Base-by-base conservation (phyloP, 2,888 invertebrate species). In the Teinopalpus imperialis region DNA sequence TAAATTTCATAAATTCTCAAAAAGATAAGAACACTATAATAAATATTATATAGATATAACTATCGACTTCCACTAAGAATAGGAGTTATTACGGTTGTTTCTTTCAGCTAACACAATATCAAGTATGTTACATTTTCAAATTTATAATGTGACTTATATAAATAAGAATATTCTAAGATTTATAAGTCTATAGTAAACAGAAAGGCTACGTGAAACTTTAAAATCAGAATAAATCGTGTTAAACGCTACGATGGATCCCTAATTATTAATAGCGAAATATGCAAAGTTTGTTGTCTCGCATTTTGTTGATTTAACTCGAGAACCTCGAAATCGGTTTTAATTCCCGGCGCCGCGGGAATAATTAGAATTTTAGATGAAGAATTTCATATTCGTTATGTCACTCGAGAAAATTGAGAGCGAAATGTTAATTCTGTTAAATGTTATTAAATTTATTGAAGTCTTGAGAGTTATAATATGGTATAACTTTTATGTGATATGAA, bases 281-380 rank as follows among this genome's bases (percentile, higher is more conserved):
- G 85, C 83, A 81, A 85, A 85, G 71, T 79, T 74, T 70, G 74
- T 77, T 76, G 76, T 81, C 76, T 79, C 74, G 73, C 78, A 78
- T 78, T 80, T 75, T 68, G 70, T 75, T 71, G 69, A 69, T 69
- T 69, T 72, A 70, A 69, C 69, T 66, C 57, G 49, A 49, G 44
- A 49, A 55, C 52, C 52, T 56, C 59, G 59, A 51, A 51, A 56
- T 59, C 61, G 54, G 61, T 64, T 66, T 65, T 65, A 66, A 68
- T 70, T 62, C 60, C 54, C 63, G 58, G 59, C 50, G 57, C 59
- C 59, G 54, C 59, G 54, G 53, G 57, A 59, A 61, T 66, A 78
- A 85, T 85, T 85, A 82, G 72, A 83, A 83, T 73, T 83, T 83
- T 74, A 83, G 76, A 85, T 82, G 76, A 67, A 65, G 59, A 75